Evolutionary conservation across 2,888 invertebrate genomes (phyloP), one percentile per base, ranked within the genome.

Genomic region (Hylaea fasciaria): DNA sequence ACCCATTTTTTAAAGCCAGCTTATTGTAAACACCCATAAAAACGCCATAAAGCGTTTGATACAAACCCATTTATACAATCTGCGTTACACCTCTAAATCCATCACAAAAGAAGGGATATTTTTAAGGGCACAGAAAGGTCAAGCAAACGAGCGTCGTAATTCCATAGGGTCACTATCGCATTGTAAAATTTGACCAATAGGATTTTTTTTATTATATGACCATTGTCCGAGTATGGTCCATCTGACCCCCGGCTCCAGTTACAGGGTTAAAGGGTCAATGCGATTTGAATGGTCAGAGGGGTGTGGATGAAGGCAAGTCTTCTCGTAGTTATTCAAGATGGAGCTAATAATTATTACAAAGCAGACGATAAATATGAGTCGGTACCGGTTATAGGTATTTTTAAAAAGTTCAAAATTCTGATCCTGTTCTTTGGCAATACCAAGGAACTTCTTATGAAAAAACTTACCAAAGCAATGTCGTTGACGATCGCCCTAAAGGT

Each of bases 211-310:
- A 71, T 66, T 62, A 65, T 71, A 72, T 78, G 65, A 81, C 81
- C 80, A 81, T 87, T 89, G 85, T 86, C 77, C 80, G 63, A 78
- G 32, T 70, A 73, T 83, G 88, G 89, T 87, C 89, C 87, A 88
- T 86, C 84, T 88, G 89, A 91, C 91, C 91, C 83, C 32, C 9
- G 70, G 68, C 83, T 89, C 87, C 72, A 62, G 74, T 89, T 89
- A 72, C 85, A 76, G 63, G 74, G 83, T 79, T 66, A 76, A 76
- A 77, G 87, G 89, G 87, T 86, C 82, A 86, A 84, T 64, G 56
- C 43, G 66, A 76, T 72, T 78, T 69, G 68, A 79, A 82, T 81
- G 77, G 78, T 68, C 65, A 29, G 48, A 62, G 66, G 57, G 52
- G 48, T 40, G 60, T 47, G 44, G 53, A 47, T 11, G 59, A 46